Evolutionary conservation across 2,113 vertebrate species (phyloP).

Genomic region (Fukomys damarensis): DNA sequence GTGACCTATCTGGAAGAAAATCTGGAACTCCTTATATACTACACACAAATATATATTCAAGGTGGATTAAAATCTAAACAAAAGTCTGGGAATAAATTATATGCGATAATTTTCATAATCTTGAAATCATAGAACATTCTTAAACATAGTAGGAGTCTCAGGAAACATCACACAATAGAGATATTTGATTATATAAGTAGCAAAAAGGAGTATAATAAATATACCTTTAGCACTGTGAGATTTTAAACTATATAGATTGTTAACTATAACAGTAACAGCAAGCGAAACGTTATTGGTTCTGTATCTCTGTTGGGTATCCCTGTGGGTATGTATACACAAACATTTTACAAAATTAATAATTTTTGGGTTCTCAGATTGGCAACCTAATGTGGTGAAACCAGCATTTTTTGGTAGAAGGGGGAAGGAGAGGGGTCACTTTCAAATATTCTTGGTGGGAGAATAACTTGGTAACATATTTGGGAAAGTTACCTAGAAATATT

Average conservation of each 20-base stretch:
- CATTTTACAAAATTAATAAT: background rate
- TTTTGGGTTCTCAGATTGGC: background rate
- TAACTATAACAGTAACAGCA: background rate
- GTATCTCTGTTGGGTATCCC: background rate
- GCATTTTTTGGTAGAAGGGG: background rate
- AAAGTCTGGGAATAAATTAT: background rate
- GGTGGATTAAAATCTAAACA: background rate
- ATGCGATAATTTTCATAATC: background rate
- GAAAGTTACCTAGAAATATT: conserved; percentile 54
- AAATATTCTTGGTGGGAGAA: background rate
- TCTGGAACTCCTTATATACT: background rate
- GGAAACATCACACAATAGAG: background rate
- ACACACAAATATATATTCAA: background rate
- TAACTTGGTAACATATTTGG: conserved; percentile 31
- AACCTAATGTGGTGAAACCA: background rate
- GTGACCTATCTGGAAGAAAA: background rate
- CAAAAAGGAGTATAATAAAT: background rate
- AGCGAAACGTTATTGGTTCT: background rate
- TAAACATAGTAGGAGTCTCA: background rate
- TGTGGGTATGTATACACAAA: background rate
- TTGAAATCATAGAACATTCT: background rate
- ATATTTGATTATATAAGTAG: background rate
- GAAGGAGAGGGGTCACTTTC: background rate
- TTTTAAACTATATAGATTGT: background rate
- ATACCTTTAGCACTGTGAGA: background rate